Conservation (phyloP, 1,140 invertebrate genomes). For the Zaprionus taronus region DNA sequence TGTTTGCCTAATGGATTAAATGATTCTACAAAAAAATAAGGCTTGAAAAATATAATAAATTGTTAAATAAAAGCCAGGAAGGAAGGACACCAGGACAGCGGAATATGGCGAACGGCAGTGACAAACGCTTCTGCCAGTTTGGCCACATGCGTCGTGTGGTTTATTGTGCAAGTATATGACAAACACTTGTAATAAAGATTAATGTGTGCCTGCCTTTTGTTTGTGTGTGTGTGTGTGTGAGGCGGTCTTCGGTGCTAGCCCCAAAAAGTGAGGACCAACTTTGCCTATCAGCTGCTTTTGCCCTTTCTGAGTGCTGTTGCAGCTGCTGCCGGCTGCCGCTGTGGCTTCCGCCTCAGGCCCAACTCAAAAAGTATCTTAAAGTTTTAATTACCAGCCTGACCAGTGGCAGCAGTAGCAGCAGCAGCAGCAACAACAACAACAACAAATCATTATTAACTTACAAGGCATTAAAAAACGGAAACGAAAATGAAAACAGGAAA, state of each 20-base stretch:
- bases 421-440: slow-evolving; percentile 44
- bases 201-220: slow-evolving; percentile 49
- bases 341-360: slow-evolving; percentile 26
- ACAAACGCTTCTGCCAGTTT: slow-evolving; percentile 66
- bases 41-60: slow-evolving; percentile 74
- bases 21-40: slow-evolving; percentile 75
- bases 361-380: slow-evolving; percentile 79
- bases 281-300: slow-evolving; percentile 58
- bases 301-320: slow-evolving; percentile 41
- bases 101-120: slow-evolving; percentile 56
- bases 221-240: slow-evolving; percentile 4
- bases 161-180: slow-evolving; percentile 58
- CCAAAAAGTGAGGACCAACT: slow-evolving; percentile 45
- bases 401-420: slow-evolving; percentile 39
- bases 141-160: slow-evolving; percentile 46
- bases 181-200: slow-evolving; percentile 83
- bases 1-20: slow-evolving; percentile 82
- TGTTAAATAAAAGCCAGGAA: slow-evolving; percentile 72
- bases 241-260: slow-evolving; percentile 1
- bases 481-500: slow-evolving; percentile 20
- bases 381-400: slow-evolving; percentile 79
- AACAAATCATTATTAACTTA: slow-evolving; percentile 79
- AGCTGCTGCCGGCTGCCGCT: slow-evolving; percentile 44
- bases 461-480: slow-evolving; percentile 52
- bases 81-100: slow-evolving; percentile 3